Base-by-base conservation (phyloP, 2,113 vertebrate species). In the Melanotaenia duboulayi region DNA sequence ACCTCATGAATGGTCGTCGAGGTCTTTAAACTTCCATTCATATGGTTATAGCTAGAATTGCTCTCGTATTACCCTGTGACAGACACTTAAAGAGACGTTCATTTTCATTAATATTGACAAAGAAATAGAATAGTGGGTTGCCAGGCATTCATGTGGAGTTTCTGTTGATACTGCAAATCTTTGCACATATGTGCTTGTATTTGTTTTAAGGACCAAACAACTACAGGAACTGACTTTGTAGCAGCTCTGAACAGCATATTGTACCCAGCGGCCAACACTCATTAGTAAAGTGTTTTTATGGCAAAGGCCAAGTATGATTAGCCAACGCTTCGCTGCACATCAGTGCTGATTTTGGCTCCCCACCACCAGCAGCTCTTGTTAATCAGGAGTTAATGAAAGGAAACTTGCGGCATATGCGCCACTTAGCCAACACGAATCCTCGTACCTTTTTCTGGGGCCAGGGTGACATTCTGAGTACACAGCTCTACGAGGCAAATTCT, bases 231-330 rank as follows among this genome's bases (percentile, higher is more conserved):
- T 39, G 37, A 70, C 24, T 67, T 58, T 58, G 25, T 46, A 78
- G 71, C 71, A 35, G 61, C 65, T 64, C 71, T 19, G 46, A 76
- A 61, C 65, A 44, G 46, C 82, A 78, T 74, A 66, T 83, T 50
- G 73, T 20, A 24, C 71, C 84, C 74, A 75, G 68, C 20, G 49
- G 72, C 82, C 69, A 63, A 77, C 55, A 10, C 61, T 83, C 77
- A 83, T 88, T 81, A 83, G 51, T 24, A 4, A 35, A 56, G 78
- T 58, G 71, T 78, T 61, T 59, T 65, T 63, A 78, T 83, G 73
- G 83, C 81, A 86, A 78, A 86, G 85, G 85, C 85, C 74, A 84
- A 80, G 73, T 63, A 63, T 78, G 77, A 85, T 88, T 74, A 74
- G 64, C 80, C 65, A 44, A 60, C 24, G 81, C 87, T 74, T 77